These are phyloP conservation scores for Hofmannophila pseudospretella DNA, from an alignment of 2,888 invertebrate species.

Conservation along the genomic window DNA sequence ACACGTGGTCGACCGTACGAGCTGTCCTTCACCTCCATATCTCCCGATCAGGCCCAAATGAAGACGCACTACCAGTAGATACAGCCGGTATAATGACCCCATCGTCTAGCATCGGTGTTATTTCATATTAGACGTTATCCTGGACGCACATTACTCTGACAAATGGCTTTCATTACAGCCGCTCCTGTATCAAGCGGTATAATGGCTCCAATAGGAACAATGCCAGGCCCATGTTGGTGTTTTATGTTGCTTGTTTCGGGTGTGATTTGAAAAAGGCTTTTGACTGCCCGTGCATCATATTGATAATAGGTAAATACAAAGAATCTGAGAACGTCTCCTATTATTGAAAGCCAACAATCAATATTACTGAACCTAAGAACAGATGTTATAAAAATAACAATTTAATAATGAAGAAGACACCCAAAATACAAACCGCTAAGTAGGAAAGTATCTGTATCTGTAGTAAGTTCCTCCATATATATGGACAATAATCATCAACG, in stretches of 20 bases:
- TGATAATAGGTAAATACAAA: too few relatives aligned
- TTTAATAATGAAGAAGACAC: too few relatives aligned
- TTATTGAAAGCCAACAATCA: too few relatives aligned
- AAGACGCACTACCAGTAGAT: slow-evolving; percentile 38
- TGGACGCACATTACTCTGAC: slow-evolving; percentile 59
- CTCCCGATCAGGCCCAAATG: slow-evolving; percentile 56
- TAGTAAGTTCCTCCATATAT: too few relatives aligned
- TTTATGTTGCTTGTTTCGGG: background rate
- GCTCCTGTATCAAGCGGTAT: background rate
- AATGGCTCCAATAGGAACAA: background rate
- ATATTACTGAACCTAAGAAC: too few relatives aligned
- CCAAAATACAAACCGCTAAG: too few relatives aligned
- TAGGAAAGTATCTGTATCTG: too few relatives aligned
- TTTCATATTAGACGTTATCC: slow-evolving; percentile 67
- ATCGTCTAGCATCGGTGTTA: slow-evolving; percentile 49
- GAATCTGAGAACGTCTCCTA: too few relatives aligned
- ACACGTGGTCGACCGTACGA: background rate
- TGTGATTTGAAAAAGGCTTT: too few relatives aligned
- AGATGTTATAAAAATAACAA: too few relatives aligned
- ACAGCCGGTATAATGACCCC: slow-evolving; percentile 42
- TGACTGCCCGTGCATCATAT: too few relatives aligned
- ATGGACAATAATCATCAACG: too few relatives aligned
- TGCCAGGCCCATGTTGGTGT: background rate
- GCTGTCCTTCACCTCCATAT: slow-evolving; percentile 31
- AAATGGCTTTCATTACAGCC: slow-evolving; percentile 59